Evolutionary conservation across 2,113 vertebrate species (phyloP).

Genomic region (Puffinus mauretanicus): DNA sequence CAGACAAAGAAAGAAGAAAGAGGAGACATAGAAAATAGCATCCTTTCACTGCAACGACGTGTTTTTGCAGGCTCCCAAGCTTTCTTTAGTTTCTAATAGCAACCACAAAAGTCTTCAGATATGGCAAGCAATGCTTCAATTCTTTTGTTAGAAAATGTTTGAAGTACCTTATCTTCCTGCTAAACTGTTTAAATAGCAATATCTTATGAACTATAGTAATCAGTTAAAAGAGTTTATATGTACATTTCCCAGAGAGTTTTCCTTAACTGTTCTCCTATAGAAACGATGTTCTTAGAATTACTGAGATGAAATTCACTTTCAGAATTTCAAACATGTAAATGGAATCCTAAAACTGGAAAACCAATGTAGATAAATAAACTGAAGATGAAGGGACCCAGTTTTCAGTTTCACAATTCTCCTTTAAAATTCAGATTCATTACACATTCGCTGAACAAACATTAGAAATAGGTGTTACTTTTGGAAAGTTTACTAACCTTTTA

Average conservation of each 20-base stretch:
- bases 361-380: background rate
- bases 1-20: slow-evolving; percentile 23
- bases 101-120: slow-evolving; percentile 59
- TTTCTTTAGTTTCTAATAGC: slow-evolving; percentile 65
- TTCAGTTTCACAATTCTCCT: background rate
- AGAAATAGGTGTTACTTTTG: background rate
- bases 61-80: slow-evolving; percentile 43
- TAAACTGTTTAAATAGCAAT: slow-evolving; percentile 25
- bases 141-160: slow-evolving; percentile 37
- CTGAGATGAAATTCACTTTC: background rate
- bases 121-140: slow-evolving; percentile 21
- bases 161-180: slow-evolving; percentile 22
- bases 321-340: background rate
- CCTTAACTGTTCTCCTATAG: background rate
- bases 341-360: background rate
- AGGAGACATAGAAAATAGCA: slow-evolving; percentile 11
- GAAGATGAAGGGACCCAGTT: background rate
- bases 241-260: background rate
- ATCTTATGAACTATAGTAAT: background rate
- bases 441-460: background rate
- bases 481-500: background rate
- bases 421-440: background rate
- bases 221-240: background rate
- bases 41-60: background rate
- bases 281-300: background rate